Base-by-base conservation (phyloP, 2,113 vertebrate species). In the Gambusia holbrooki region DNA sequence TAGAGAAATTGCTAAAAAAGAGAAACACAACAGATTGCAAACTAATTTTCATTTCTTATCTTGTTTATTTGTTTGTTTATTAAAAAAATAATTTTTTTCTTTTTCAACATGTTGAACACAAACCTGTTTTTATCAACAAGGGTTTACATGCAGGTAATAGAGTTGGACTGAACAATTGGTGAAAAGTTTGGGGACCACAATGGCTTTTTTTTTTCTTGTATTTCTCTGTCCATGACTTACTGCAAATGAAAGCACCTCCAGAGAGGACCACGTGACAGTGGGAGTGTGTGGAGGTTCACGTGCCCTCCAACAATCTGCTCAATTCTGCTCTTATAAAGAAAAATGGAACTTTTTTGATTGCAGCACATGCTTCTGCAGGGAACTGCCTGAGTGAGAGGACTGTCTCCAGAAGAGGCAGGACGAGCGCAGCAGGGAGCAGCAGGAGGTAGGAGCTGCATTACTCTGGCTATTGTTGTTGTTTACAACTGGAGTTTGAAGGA, bases 191-290 rank as follows among this genome's bases (percentile, higher is more conserved):
- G 45, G 45, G 17, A 48, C 45, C 17, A 48, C 3, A 64, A 33
- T 33, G 30, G 33, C 17, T 64, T 42, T 42, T 40, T 13, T 15
- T 42, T 42, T 10, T 10, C 9, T 19, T 30, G 9, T 48, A 28
- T 28, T 51, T 30, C 70, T 17, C 45, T 48, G 17, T 48, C 13
- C 17, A 48, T 48, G 45, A 48, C 14, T 48, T 48, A 48, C 5
- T 48, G 45, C 45, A 12, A 14, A 58, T 90, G 92, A 90, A 92
- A 92, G 91, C 92, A 88, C 93, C 94, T 95, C 88, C 95, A 95
- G 94, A 92, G 95, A 91, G 66, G 40, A 95, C 92, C 96, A 96
- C 95, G 96, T 96, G 95, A 96, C 65, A 48, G 45, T 48, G 17
- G 45, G 45, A 48, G 95, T 95, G 93, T 89, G 90, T 95, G 90